phyloP scores from a whole-genome alignment of 2,888 invertebrate species.

The Clostera curtula region DNA sequence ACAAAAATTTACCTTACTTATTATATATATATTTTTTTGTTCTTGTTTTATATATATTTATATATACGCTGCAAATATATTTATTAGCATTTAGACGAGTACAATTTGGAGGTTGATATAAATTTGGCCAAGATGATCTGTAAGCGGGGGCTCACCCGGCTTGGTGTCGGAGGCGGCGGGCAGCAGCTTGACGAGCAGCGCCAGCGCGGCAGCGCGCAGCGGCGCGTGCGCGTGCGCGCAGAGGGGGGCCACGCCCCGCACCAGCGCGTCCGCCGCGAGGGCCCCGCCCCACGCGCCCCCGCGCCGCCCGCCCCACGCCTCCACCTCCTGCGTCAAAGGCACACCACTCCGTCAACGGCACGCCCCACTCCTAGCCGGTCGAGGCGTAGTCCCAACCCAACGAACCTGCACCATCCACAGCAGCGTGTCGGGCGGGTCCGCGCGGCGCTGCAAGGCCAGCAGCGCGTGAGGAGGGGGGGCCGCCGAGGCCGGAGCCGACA shows the following conservation, averaged over 20 bases:
- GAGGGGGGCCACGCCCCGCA: conserved; percentile 68
- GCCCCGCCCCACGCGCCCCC: conserved; percentile 65
- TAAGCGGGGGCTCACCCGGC: conserved; percentile 35
- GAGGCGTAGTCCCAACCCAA: too few species aligned
- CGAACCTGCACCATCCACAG: conserved; percentile 43
- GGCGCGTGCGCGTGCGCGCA: conserved; percentile 60
- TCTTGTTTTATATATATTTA: too few species aligned
- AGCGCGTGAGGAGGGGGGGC: conserved; percentile 56
- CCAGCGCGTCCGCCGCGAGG: conserved; percentile 28
- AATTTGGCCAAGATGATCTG: too few species aligned
- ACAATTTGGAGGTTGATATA: too few species aligned
- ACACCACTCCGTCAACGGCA: neutral
- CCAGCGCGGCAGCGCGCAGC: conserved; percentile 82
- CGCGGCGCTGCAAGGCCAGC: conserved; percentile 43
- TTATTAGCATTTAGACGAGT: too few species aligned
- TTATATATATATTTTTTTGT: too few species aligned
- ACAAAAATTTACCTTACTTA: too few species aligned
- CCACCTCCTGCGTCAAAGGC: conserved; percentile 47
- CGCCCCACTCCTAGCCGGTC: neutral
- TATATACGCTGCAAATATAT: too few species aligned
- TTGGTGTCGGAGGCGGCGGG: conserved; percentile 46
- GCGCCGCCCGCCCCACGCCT: conserved; percentile 58
- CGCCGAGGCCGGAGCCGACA: conserved; percentile 37
- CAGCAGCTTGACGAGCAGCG: conserved; percentile 70
- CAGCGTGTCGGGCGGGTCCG: conserved; percentile 41